Percentiles rank a stretch among this genome's conserved stretches.
phyloP scores from a whole-genome alignment of 2,888 invertebrate genomes.

The Melinaea marsaeus region DNA sequence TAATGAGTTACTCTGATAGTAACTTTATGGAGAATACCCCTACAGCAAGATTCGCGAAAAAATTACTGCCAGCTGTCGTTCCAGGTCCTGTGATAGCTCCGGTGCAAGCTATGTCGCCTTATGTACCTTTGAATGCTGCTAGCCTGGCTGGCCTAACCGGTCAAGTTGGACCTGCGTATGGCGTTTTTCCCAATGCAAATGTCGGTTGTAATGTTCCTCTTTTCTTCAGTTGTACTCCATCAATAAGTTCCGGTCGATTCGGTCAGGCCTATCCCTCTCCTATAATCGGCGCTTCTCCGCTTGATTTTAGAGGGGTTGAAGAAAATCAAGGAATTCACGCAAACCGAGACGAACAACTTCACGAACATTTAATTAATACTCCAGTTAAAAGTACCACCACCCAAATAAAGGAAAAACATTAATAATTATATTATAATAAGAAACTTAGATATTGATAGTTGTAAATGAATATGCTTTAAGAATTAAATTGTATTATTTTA shows the following conservation, averaged over 20 bases:
- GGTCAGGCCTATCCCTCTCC: conserved; percentile 34
- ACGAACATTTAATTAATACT: background rate
- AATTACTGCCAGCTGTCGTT: conserved; percentile 29
- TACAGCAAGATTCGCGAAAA: conserved; percentile 47
- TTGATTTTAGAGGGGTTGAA: conserved; percentile 27
- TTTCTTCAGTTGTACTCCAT: conserved; percentile 63
- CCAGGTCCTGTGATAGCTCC: conserved; percentile 12
- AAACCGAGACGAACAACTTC: background rate
- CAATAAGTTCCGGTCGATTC: conserved; percentile 54
- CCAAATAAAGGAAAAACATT: background rate
- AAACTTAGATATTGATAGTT: background rate
- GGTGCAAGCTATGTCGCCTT: conserved; percentile 9
- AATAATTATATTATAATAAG: background rate
- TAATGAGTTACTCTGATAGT: conserved; percentile 55
- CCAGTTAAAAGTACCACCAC: background rate
- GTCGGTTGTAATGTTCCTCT: conserved; percentile 58
- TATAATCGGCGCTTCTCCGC: conserved; percentile 3
- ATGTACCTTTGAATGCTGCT: conserved; percentile 11
- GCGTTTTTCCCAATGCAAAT: conserved; percentile 60
- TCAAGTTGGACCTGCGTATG: conserved; percentile 43
- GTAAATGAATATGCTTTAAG: background rate
- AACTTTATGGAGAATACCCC: conserved; percentile 48
- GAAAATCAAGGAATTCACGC: conserved; percentile 31
- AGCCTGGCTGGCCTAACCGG: conserved; percentile 14
- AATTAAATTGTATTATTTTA: no score